Base-by-base conservation (phyloP, 1,140 invertebrate genomes). In the Atopsyche davidsoni region DNA sequence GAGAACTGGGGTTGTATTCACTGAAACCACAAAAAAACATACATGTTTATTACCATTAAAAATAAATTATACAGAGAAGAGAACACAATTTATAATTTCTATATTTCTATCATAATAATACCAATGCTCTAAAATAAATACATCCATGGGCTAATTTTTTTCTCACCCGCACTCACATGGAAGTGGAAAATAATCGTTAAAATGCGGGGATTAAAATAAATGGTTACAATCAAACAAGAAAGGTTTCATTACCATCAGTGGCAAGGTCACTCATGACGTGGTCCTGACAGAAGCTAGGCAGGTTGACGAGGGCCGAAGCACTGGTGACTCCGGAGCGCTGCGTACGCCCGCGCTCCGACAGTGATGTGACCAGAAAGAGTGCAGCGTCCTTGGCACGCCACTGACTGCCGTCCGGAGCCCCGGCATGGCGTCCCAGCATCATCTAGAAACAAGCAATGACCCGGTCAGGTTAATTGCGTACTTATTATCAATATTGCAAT, bases 321-420 rank as follows among this genome's bases (percentile, higher is more conserved):
- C 90, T 82, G 19, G 93, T 97, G 1, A 94, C 87, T 24, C 95
- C 94, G 62, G 92, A 85, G 64, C 83, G 85, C 66, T 91, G 81
- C 6, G 96, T 98, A 60, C 87, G 79, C n/a, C 86, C 95, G 63
- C 90, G 89, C 2, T 89, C 84, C 18, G 90, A 91, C 51, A 98
- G 78, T 6, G 94, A 95, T 18, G 92, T 96, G 39, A 98, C 92
- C 48, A 99, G 76, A 76, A 94, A 98, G 46, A 98, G 81, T 0
- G 95, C 96, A 28, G 91, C 87, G 74, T 99, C 95, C 70, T 98
- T 98, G 54, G 84, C 85, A 41, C 86, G 83, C 95, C 96, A 98
- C 68, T 91, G 84, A 62, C 79, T 59, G 14, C 66, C 59, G 48
- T 67, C 57, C 17, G 89, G 81, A 67, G 91, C 85, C 64, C 82